Evolutionary conservation across 2,797 vertebrate species (phyloP).

Genomic region (Diglossa cyanea): DNA sequence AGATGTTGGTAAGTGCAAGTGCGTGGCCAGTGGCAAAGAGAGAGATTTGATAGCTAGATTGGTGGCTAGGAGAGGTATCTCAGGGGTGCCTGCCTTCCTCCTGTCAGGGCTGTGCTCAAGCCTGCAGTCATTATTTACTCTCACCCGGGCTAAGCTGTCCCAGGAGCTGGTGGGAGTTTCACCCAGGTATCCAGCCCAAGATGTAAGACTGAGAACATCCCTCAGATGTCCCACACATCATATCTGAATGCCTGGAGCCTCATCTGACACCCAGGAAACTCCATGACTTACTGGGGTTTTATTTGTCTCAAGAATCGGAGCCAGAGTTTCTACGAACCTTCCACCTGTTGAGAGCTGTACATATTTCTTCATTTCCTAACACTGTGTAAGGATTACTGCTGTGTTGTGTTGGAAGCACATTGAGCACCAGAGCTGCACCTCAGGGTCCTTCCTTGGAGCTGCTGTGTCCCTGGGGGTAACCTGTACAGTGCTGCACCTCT

Average conservation of each 20-base stretch:
- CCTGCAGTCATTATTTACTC: not conserved
- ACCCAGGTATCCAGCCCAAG: not conserved
- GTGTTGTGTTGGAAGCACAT: not conserved
- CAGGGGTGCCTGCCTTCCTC: accelerated
- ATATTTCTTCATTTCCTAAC: not conserved
- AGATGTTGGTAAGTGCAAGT: not conserved
- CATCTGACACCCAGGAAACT: not conserved
- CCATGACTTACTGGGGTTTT: not conserved
- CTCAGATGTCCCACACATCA: not conserved
- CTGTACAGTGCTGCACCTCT: not conserved
- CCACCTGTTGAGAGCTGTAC: not conserved
- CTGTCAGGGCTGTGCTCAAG: not conserved
- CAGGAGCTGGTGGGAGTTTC: not conserved
- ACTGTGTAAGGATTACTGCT: not conserved
- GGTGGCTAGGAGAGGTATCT: not conserved
- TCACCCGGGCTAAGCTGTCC: not conserved
- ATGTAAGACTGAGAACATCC: not conserved
- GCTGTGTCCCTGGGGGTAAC: not conserved
- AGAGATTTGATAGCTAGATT: not conserved
- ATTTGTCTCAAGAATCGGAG: not conserved
- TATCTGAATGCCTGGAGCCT: not conserved
- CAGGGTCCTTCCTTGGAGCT: not conserved
- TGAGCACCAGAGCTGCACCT: not conserved
- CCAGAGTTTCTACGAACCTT: not conserved
- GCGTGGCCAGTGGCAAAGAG: not conserved